phyloP scores from a whole-genome alignment of 2,113 vertebrate species.

The Mastomys natalensis region DNA sequence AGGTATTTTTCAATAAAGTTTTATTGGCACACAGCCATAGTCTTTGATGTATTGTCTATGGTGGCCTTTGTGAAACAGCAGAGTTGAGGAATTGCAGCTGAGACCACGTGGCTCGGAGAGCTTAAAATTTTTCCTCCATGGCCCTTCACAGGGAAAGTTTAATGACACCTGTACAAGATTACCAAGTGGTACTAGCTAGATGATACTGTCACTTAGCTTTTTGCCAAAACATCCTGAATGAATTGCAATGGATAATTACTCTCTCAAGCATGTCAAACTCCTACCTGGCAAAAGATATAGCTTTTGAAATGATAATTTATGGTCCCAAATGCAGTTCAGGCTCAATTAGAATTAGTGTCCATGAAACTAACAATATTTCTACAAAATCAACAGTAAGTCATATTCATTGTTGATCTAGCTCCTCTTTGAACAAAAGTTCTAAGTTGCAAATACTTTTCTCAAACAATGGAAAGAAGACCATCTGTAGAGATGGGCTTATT shows the following conservation, averaged over 20 bases:
- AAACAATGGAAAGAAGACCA: background rate
- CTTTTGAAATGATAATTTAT: conserved; percentile 39
- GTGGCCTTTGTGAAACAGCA: background rate
- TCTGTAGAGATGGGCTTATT: background rate
- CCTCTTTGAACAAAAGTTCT: conserved; percentile 4
- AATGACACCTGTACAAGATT: background rate
- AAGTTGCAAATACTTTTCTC: background rate
- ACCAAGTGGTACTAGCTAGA: background rate
- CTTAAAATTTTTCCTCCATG: conserved; percentile 17
- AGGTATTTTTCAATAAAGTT: conserved; percentile 43
- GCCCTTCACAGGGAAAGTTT: background rate
- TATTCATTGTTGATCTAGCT: background rate
- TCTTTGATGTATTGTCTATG: background rate
- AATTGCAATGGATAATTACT: conserved; percentile 21
- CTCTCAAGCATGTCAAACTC: background rate
- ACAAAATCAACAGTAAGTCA: background rate
- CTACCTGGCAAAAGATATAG: background rate
- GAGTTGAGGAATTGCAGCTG: background rate
- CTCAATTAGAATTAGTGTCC: background rate
- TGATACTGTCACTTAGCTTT: background rate
- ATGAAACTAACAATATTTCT: conserved; percentile 8
- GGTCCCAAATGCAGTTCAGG: background rate
- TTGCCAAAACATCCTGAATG: conserved; percentile 9
- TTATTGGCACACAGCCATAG: background rate
- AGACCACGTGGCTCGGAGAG: background rate